These are phyloP conservation scores for Synaphobranchus kaupii DNA, from an alignment of 2,797 vertebrate species.

Conservation along the genomic window DNA sequence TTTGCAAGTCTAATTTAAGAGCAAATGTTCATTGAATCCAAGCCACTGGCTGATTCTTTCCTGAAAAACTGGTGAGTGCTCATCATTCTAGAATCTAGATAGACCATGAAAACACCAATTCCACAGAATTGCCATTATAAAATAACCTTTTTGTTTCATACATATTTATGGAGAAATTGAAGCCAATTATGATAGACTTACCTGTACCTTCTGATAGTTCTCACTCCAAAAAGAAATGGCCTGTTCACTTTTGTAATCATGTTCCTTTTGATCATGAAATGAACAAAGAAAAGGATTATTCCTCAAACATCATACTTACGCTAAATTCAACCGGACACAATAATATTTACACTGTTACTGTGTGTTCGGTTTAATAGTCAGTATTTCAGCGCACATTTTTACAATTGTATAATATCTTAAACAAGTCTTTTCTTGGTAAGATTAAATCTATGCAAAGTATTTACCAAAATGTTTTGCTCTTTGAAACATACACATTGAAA, in stretches of 20 bases:
- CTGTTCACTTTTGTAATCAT: constrained; percentile 65
- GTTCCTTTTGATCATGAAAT: constrained; percentile 51
- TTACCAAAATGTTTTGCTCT: not conserved
- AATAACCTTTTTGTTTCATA: not conserved
- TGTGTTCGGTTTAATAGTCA: not conserved
- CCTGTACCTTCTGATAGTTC: constrained; percentile 66
- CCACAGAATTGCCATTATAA: not conserved
- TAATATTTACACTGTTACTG: not conserved
- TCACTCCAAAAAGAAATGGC: constrained; percentile 75
- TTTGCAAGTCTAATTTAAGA: not conserved
- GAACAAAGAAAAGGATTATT: not conserved
- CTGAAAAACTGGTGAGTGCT: not conserved
- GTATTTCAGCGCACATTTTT: not conserved
- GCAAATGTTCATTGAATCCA: not conserved
- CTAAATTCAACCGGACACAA: not conserved
- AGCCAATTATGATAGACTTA: constrained; percentile 40
- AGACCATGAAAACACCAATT: not conserved
- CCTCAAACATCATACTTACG: not conserved
- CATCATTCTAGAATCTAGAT: not conserved
- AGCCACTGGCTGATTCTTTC: not conserved
- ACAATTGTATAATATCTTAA: not conserved
- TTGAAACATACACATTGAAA: not conserved
- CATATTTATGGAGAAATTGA: not conserved
- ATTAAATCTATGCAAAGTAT: not conserved
- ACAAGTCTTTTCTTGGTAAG: not conserved